These are phyloP conservation scores for Apotomis betuletana DNA, from an alignment of 2,888 invertebrate genomes.

Conservation along the genomic window DNA sequence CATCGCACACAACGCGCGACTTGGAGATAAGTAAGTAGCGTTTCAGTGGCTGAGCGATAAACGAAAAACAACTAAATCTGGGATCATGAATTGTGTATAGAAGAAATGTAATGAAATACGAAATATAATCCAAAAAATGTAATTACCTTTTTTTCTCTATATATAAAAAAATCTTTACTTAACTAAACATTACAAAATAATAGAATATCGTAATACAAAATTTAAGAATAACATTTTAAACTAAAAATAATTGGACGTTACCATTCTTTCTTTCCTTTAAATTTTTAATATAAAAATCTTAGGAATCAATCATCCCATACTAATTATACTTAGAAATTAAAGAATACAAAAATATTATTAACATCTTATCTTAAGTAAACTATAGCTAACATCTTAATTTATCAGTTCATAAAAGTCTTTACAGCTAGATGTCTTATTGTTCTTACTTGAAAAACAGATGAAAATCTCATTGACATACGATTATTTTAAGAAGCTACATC, in stretches of 20 bases:
- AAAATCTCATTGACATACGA: constrained; percentile 58
- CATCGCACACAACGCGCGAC: too few relatives aligned
- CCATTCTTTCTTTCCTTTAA: constrained; percentile 73
- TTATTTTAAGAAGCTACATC: neutral
- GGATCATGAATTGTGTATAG: neutral
- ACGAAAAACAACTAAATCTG: too few relatives aligned
- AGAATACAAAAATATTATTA: constrained; percentile 65
- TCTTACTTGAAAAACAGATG: constrained; percentile 52
- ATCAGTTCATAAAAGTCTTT: constrained; percentile 72
- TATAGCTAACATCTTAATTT: constrained; percentile 66
- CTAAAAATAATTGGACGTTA: constrained; percentile 73
- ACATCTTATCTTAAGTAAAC: constrained; percentile 39
- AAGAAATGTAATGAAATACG: constrained; percentile 12
- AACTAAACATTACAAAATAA: constrained; percentile 75
- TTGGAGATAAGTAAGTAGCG: too few relatives aligned
- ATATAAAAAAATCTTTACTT: constrained; percentile 76
- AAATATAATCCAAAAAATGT: constrained; percentile 58
- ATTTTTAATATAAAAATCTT: constrained; percentile 83
- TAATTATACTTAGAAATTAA: constrained; percentile 53
- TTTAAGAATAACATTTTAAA: constrained; percentile 63
- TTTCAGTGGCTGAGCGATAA: too few relatives aligned
- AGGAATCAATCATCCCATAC: constrained; percentile 62
- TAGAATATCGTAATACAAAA: constrained; percentile 77
- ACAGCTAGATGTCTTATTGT: constrained; percentile 53
- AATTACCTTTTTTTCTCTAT: constrained; percentile 71